Evolutionary conservation across 2,113 vertebrate genomes (phyloP), one percentile per base, ranked within the genome.

Genomic region (Craseonycteris thonglongyai): DNA sequence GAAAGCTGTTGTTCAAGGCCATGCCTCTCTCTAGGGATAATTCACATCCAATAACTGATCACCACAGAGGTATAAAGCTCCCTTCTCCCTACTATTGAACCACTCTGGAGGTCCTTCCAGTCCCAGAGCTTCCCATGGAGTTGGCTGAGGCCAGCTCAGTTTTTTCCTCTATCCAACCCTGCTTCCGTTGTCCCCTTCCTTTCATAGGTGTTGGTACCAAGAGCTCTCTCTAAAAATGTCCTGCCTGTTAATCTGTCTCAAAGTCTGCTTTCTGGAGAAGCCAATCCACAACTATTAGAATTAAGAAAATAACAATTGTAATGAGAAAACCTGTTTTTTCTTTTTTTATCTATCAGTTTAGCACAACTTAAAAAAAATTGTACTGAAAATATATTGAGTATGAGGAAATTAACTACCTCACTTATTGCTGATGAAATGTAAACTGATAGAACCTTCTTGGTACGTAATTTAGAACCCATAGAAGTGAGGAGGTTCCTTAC

Each of bases 331-430:
- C 0, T 75, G 6, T n/a, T 33, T 30, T 49, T n/a, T 78, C 22
- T 54, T 30, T 5, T 21, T 1, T 0, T 9, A 42, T 49, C 6
- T 16, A 42, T 87, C 15, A 71, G n/a, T 90, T 84, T 84, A 90
- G 79, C n/a, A 78, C 22, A 76, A 80, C 4, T 65, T 93, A 91
- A 82, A 95, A 94, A 86, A 65, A n/a, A n/a, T n/a, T n/a, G n/a
- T n/a, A 90, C 4, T 61, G 40, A 95, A 91, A 93, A 74, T 47
- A 74, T 61, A 54, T 12, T 33, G 56, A n/a, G 38, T 40, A 21
- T 54, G 11, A 54, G 58, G n/a, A 24, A 86, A 40, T 54, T 68
- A 66, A 65, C 7, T 84, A 38, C 10, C 63, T 76, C 16, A 42
- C 35, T 89, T 82, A 35, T 56, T 90, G 9, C n/a, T 68, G 45